Evolutionary conservation across 1,140 invertebrate species (phyloP).

Genomic region (Brachionus calyciflorus): DNA sequence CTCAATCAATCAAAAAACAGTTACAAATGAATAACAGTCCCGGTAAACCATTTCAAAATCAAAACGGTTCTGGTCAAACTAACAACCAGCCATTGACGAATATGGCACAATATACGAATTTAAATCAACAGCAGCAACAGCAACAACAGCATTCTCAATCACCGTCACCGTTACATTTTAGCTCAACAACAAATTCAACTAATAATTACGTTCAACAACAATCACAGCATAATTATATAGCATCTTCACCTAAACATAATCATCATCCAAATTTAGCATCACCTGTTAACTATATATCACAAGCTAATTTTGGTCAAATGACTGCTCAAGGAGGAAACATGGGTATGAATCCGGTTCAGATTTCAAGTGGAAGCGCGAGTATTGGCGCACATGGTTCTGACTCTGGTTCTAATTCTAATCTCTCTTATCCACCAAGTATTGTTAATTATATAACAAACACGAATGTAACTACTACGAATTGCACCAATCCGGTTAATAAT

Average conservation of each 20-base stretch:
- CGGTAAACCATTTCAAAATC: slow-evolving; percentile 23
- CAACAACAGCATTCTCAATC: slow-evolving; percentile 29
- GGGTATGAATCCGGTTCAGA: slow-evolving; percentile 17
- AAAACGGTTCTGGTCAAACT: neutral
- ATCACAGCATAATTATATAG: neutral
- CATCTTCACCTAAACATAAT: slow-evolving; percentile 28
- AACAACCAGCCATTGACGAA: slow-evolving; percentile 32
- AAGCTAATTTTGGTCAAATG: neutral
- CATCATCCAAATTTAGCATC: slow-evolving; percentile 30
- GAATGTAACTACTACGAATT: neutral
- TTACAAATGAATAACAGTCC: slow-evolving; percentile 40
- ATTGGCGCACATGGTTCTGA: slow-evolving; percentile 22
- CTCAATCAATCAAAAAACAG: slow-evolving; percentile 27
- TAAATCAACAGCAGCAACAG: slow-evolving; percentile 1
- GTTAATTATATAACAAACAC: slow-evolving; percentile 22
- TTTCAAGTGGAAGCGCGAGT: neutral
- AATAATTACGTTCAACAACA: slow-evolving; percentile 34
- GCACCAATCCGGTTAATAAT: neutral
- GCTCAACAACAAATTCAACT: slow-evolving; percentile 9
- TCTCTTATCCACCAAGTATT: slow-evolving; percentile 41
- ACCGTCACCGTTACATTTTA: slow-evolving; percentile 38
- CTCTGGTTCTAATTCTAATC: slow-evolving; percentile 34
- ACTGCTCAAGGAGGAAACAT: neutral
- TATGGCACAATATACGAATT: slow-evolving; percentile 1
- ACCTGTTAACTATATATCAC: slow-evolving; percentile 33